Evolutionary conservation across 2,797 vertebrate genomes (phyloP).

Genomic region (Buceros bicornis): DNA sequence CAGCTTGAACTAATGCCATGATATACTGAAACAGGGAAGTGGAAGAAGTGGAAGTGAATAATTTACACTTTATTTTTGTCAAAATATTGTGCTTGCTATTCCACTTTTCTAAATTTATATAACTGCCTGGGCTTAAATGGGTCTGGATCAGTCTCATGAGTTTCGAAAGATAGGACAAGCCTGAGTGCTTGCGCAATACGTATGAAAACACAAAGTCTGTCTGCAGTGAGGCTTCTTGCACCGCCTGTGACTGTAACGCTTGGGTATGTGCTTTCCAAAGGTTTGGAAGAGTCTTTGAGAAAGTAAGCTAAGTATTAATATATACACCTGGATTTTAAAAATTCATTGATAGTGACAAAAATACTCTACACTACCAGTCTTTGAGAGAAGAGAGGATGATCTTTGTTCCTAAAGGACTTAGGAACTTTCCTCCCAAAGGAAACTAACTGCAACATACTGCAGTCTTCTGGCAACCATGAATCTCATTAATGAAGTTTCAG

Average conservation of each 20-base stretch:
- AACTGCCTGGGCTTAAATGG: not conserved
- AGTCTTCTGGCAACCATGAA: not conserved
- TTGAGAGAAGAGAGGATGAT: not conserved
- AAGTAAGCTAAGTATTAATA: not conserved
- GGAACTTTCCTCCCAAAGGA: not conserved
- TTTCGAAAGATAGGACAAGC: not conserved
- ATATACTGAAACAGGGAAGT: not conserved
- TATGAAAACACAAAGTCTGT: not conserved
- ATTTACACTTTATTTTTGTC: not conserved
- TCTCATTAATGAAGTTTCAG: not conserved
- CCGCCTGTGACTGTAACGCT: not conserved
- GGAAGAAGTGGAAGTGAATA: not conserved
- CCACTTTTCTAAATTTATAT: not conserved
- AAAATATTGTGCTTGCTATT: not conserved
- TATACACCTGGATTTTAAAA: not conserved
- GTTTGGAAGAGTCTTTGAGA: not conserved
- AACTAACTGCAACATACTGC: not conserved
- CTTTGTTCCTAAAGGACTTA: not conserved
- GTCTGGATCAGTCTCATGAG: not conserved
- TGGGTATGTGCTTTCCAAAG: fast-evolving
- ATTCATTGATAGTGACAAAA: not conserved
- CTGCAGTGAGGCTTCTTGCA: not conserved
- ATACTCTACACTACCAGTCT: not conserved
- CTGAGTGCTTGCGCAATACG: not conserved
- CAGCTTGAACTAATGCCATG: not conserved